Base-by-base conservation (phyloP, 2,113 vertebrate species). In the Prietella phreatophila region DNA sequence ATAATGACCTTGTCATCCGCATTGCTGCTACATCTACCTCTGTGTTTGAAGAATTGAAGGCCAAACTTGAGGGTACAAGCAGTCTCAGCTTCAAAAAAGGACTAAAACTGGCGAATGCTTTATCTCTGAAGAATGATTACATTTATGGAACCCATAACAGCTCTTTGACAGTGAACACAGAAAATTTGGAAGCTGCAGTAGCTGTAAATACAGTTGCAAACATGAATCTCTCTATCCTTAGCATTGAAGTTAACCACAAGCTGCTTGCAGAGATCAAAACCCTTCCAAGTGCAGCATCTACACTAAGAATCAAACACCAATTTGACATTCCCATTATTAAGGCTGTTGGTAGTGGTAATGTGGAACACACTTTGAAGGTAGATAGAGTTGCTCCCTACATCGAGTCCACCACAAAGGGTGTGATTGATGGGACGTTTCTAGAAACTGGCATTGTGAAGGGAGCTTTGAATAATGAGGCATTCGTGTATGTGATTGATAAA, bases 61-160 rank as follows among this genome's bases (percentile, higher is more conserved):
- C 96, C 89, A 98, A 96, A 89, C 93, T 99, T 89, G 96, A 97
- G 90, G 96, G 96, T 55, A 97, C 96, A 65, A 96, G 96, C 80
- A 97, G 96, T 60, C 91, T 99, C 88, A 97, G 95, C 42, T 96
- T 94, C 75, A 97, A 96, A 90, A 96, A 96, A 65, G 97, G 96
- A 6, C 42, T 97, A 84, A 99, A 98, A 90, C 73, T 98, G 89
- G 97, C 97, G 87, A 97, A 95, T 84, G 96, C 96, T 60, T 75
- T 99, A 58, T 96, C 96, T 55, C 91, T 98, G 84, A 95, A 92
- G 89, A 97, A 96, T 92, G 91, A 71, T 85, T 95, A 95, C 82
- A 86, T 97, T 73, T 94, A 95, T 86, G 96, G 96, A 87, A 96
- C 92, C 86, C 97, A 98, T 87, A 94, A 97, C 88, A 98, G 96